These are phyloP conservation scores for Labia minor DNA, from an alignment of 2,888 invertebrate genomes.

Conservation along the genomic window DNA sequence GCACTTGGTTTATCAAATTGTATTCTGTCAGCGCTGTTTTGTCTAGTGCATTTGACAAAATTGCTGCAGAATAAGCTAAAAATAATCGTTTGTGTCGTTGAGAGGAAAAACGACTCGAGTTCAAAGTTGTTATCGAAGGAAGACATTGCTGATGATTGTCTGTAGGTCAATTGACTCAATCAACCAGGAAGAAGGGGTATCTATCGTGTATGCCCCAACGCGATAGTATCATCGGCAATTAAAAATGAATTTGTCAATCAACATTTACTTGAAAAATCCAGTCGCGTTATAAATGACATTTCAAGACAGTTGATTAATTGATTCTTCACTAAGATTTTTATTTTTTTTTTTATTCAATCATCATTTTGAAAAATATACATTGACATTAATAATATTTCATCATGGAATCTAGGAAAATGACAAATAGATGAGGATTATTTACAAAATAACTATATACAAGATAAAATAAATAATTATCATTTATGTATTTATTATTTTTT, in stretches of 20 bases:
- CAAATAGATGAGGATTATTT: no score
- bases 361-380: no score
- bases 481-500: no score
- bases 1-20: not conserved
- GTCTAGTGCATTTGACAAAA: not conserved
- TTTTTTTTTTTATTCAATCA: no score
- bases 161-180: not conserved
- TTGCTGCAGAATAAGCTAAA: not conserved
- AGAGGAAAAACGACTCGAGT: not conserved
- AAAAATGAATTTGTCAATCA: conserved; percentile 2
- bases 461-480: no score
- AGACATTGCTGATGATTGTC: not conserved
- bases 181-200: not conserved
- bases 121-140: not conserved
- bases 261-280: not conserved
- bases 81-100: not conserved
- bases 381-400: no score
- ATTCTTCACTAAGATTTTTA: no score
- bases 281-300: no score
- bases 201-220: not conserved
- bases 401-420: no score
- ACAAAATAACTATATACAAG: no score
- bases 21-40: not conserved
- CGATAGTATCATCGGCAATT: not conserved
- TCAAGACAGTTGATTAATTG: no score